Evolutionary conservation across 2,113 vertebrate genomes (phyloP).

Genomic region (Sminthopsis crassicaudata): DNA sequence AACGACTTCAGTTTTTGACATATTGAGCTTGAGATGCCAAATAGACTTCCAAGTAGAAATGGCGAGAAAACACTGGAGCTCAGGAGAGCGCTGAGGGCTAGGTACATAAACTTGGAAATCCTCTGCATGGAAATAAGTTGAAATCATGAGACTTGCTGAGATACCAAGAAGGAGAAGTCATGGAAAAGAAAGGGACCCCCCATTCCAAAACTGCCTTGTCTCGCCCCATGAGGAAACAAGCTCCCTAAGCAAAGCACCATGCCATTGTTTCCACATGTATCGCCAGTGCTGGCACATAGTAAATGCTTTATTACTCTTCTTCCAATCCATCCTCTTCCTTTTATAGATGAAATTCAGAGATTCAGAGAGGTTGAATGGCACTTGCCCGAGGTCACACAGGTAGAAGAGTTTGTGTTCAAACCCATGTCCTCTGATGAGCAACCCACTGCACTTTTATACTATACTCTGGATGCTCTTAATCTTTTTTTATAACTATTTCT

Average conservation of each 20-base stretch:
- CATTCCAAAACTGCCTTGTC: too few relatives aligned
- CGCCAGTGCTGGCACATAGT: too few relatives aligned
- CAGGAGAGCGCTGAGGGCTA: not conserved
- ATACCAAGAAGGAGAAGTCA: not conserved
- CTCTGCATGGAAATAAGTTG: not conserved
- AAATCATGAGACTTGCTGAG: not conserved
- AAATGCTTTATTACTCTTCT: not conserved
- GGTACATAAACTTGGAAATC: conserved; percentile 11
- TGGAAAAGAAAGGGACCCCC: not conserved
- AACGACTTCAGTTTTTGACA: not conserved
- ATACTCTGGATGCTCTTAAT: not conserved
- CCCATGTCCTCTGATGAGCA: too few relatives aligned
- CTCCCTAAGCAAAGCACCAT: too few relatives aligned
- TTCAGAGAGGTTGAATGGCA: not conserved
- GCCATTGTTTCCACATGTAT: too few relatives aligned
- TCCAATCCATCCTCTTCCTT: not conserved
- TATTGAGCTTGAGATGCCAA: not conserved
- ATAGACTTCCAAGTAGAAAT: not conserved
- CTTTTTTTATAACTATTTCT: too few relatives aligned
- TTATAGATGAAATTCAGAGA: not conserved
- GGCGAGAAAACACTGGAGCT: not conserved
- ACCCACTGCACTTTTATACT: not conserved
- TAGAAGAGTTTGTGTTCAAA: not conserved
- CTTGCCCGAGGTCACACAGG: not conserved
- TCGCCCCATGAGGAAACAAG: too few relatives aligned